Evolutionary conservation across 2,113 vertebrate species (phyloP), one percentile per base, ranked within the genome.

Genomic region (Lethenteron camtschaticum): DNA sequence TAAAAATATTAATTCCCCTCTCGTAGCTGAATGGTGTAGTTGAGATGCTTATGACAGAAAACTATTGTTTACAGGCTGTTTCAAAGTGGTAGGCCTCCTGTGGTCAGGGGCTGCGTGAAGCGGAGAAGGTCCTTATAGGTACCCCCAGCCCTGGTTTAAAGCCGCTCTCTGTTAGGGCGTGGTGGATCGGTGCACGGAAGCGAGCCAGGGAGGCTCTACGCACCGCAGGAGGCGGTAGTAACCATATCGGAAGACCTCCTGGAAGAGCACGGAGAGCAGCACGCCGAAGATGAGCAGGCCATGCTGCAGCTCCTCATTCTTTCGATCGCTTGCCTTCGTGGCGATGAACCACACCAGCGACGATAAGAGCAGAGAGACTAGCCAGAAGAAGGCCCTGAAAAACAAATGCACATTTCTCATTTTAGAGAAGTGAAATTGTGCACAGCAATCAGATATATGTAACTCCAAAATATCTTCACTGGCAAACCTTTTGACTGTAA

Each of bases 161-260:
- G 6, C 18, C 11, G 9, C 57, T 58, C 57, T 11, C 70, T 9
- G 7, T 56, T 12, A 55, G 10, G 1, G 1, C n/a, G 11, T 16
- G 63, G 12, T 11, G 57, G 2, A 8, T 8, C 9, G 10, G 3
- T 70, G 3, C 12, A 1, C n/a, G 9, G 5, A 0, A 3, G 3
- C 56, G 16, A 58, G 58, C 0, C 1, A 2, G 9, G 18, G 11
- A 12, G 11, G 3, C 63, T 57, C 24, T 12, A 68, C 72, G 66
- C 72, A 83, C 83, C 83, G 81, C 73, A 85, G 80, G 12, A 85
- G 76, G 71, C 82, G 80, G 78, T 84, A 84, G 77, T 83, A 85
- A 58, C 77, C 80, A 58, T 81, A 81, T 68, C 82, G 78, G 73
- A 85, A 84, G 9, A 79, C 78, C 74, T 85, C 82, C 75, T 85